Evolutionary conservation across 2,113 vertebrate genomes (phyloP).

Genomic region (Tragelaphus strepsiceros): DNA sequence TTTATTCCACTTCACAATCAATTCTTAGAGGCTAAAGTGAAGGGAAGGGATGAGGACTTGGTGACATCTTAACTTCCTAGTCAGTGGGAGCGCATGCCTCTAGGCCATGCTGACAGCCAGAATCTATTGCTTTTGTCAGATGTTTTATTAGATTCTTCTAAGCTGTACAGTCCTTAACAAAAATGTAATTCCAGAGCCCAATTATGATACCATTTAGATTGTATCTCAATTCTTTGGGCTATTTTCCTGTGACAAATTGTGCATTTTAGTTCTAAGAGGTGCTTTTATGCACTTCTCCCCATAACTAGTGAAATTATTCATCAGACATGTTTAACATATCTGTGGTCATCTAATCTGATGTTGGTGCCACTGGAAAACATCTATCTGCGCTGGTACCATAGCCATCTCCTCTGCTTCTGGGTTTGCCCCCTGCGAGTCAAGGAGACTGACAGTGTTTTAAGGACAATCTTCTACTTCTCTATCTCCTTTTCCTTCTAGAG

Average conservation of each 20-base stretch:
- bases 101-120: conserved; percentile 37
- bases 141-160: conserved; percentile 57
- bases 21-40: not conserved
- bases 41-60: not conserved
- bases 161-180: conserved; percentile 41
- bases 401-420: not conserved
- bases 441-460: not conserved
- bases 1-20: not conserved
- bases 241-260: conserved; percentile 3
- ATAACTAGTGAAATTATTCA: not conserved
- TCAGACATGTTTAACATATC: not conserved
- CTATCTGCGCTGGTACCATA: not conserved
- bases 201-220: conserved; percentile 14
- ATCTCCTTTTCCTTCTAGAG: not conserved
- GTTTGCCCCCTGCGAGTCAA: not conserved
- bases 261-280: not conserved
- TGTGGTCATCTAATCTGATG: not conserved
- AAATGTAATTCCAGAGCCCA: conserved; percentile 49
- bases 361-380: not conserved
- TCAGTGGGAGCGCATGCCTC: conserved; percentile 15
- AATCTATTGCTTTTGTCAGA: conserved; percentile 58
- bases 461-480: not conserved
- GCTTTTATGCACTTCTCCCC: not conserved
- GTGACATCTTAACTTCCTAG: conserved; percentile 52
- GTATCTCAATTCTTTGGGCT: conserved; percentile 34